A percentile compares a stretch with the other conserved stretches of the same genome.
Evolutionary conservation across 2,113 vertebrate genomes (phyloP).

Genomic region (Mus spicilegus): DNA sequence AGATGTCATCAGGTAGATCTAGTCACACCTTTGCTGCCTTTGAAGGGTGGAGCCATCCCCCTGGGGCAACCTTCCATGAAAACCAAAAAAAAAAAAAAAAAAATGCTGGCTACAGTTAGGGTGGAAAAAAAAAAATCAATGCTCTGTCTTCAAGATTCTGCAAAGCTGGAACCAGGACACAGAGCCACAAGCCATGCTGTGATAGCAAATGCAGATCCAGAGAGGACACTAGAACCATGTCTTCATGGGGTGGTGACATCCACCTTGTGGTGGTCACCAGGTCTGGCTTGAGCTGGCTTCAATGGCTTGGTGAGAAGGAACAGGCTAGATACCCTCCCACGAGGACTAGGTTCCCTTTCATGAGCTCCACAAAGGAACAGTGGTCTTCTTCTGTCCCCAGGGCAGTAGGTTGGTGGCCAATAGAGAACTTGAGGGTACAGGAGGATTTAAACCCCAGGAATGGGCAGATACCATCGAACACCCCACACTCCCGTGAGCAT

Average conservation of each 20-base stretch:
- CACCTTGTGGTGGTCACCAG: too few relatives aligned
- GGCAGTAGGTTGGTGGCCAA: too few relatives aligned
- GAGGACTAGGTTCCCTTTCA: neutral
- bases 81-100: neutral
- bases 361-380: neutral
- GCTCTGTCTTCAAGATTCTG: neutral
- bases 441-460: neutral
- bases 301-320: neutral
- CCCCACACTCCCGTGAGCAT: too few relatives aligned
- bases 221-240: accelerated
- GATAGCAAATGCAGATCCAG: neutral
- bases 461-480: neutral
- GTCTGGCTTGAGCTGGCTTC: neutral
- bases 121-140: neutral
- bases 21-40: neutral
- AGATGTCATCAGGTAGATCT: neutral
- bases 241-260: neutral
- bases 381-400: too few relatives aligned
- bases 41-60: neutral
- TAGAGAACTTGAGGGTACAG: too few relatives aligned
- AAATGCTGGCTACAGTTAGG: neutral
- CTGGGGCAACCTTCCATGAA: neutral
- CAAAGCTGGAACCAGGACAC: too few relatives aligned
- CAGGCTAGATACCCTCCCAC: neutral
- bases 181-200: too few relatives aligned